Base-by-base conservation (phyloP, 2,888 invertebrate species). In the Scaptomyza caliginosa region DNA sequence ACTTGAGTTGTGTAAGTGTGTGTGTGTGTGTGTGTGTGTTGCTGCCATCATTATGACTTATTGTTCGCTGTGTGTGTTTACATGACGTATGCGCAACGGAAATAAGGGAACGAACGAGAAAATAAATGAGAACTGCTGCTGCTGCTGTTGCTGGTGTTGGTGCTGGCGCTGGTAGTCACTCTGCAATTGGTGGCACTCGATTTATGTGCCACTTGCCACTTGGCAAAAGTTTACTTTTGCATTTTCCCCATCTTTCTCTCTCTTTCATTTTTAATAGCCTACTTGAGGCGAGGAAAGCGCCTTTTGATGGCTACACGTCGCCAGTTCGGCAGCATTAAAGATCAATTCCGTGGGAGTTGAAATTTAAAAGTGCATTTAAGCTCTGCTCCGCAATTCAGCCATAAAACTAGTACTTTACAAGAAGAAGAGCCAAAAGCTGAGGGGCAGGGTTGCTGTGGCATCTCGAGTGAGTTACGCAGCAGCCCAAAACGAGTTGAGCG, bases 321-420 rank as follows among this genome's bases (percentile, higher is more conserved):
- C 58, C 68, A 62, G 67, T 48, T 67, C 38, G 49, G 39, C 49
- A 38, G 72, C 64, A 75, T 86, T 76, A 75, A 83, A 83, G 82
- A 83, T 82, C 86, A 80, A 86, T 83, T 83, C 75, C 70, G 54
- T 34, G 8, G 34, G 16, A 34, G 34, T 38, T 69, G 70, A 66
- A 82, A 80, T 82, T 82, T 77, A 74, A 77, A 85, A 85, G 76
- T 67, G 77, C 79, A 82, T 76, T 82, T 79, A 46, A 67, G 71
- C 60, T 68, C 3, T 34, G 55, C 54, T 52, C 62, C 58, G 38
- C 70, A 74, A 59, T 26, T 56, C 67, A 46, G 38, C 50, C 56
- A 80, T 77, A 80, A 83, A 80, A 60, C 52, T 55, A 66, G 55
- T 79, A 6, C 32, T 13, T 32, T n/a, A n/a, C 11, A 3, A n/a